Evolutionary conservation across 2,888 invertebrate genomes (phyloP), one percentile per base, ranked within the genome.

Genomic region (Drosophila melanosoma): DNA sequence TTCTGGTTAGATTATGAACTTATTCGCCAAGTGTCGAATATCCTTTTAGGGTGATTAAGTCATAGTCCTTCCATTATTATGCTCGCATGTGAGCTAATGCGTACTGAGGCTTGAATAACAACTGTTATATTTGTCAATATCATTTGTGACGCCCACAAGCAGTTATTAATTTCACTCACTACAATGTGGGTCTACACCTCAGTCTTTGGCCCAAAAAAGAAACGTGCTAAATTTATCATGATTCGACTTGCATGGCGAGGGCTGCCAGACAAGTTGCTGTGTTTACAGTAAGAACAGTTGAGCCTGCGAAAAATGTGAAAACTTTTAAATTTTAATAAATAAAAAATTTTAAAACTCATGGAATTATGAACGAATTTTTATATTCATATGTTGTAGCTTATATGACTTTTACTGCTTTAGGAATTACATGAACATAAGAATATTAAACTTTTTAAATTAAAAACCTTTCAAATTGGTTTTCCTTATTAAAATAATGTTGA

Each of bases 121-220:
- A 59, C 32, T 32, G 26, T 59, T 36, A 1, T 65, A 38, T 59
- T 42, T 58, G 53, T 54, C 67, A 61, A 69, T 61, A 66, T 67
- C 51, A 33, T 23, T 63, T 38, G 20, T 49, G 23, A 57, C 48
- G 68, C 60, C 42, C 57, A 68, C 36, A 15, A 45, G n/a, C 32
- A 33, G 33, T 61, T 77, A 65, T 45, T 66, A 49, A 52, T 59
- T 56, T 56, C 54, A 59, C 42, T 40, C 59, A 56, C 26, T 35
- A 7, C 35, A 32, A 59, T 45, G 15, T 42, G 29, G 36, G 35
- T 36, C 36, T 42, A 32, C 36, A 20, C 69, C 51, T 42, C 32
- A 20, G 58, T 35, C 52, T 33, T 38, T 45, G 52, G 38, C 52
- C 53, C 2, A 29, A 23, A 38, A 26, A 23, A n/a, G 5, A 20